Percentiles rank a stretch among this genome's conserved stretches.
These are phyloP conservation scores for Epinephelus fuscoguttatus DNA, from an alignment of 2,113 vertebrate species.

Conservation along the genomic window DNA sequence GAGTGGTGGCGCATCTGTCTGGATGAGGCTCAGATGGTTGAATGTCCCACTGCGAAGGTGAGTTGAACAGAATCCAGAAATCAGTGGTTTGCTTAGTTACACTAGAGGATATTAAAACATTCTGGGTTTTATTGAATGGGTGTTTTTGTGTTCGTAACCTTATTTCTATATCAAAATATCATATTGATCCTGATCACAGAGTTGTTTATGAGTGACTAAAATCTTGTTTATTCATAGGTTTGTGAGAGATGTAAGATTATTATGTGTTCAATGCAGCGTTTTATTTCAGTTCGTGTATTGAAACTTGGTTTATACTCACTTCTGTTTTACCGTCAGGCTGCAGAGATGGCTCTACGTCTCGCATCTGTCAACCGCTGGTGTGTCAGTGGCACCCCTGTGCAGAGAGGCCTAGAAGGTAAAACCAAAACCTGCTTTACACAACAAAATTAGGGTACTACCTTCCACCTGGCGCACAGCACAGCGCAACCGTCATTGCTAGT, in stretches of 20 bases:
- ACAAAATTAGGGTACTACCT: too few relatives aligned
- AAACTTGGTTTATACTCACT: not conserved
- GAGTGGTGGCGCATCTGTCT: conserved; percentile 99
- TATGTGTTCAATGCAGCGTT: not conserved
- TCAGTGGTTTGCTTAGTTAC: not conserved
- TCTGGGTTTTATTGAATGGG: too few relatives aligned
- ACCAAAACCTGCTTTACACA: too few relatives aligned
- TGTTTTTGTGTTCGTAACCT: not conserved
- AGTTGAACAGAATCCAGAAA: conserved; percentile 15
- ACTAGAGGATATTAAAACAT: too few relatives aligned
- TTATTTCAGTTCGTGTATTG: not conserved
- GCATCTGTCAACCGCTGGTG: conserved; percentile 98
- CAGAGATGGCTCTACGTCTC: conserved; percentile 97
- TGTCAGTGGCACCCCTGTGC: conserved; percentile 98
- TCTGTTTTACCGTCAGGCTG: conserved; percentile 85
- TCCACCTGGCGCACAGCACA: too few relatives aligned
- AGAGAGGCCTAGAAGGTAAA: conserved; percentile 96
- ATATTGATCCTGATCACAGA: not conserved
- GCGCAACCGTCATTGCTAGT: too few relatives aligned
- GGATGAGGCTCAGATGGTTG: conserved; percentile 99
- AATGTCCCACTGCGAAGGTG: conserved; percentile 96
- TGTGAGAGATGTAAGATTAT: too few relatives aligned
- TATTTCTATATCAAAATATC: not conserved
- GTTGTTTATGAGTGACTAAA: not conserved
- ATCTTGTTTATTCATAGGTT: not conserved